phyloP scores from a whole-genome alignment of 2,888 invertebrate genomes.

The Acleris laterana region DNA sequence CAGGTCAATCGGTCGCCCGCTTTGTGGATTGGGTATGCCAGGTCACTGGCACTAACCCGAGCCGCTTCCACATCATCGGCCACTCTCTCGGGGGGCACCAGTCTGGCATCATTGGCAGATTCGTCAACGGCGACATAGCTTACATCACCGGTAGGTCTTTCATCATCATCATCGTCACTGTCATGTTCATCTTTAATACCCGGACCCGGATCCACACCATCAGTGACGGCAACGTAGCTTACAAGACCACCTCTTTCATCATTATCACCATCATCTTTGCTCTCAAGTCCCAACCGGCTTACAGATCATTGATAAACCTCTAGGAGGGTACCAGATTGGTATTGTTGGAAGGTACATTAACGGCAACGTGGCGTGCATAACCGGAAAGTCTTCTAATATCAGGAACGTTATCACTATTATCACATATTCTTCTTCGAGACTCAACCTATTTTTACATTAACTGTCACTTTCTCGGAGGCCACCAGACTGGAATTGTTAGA shows the following conservation, averaged over 20 bases:
- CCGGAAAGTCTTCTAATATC: constrained; percentile 14
- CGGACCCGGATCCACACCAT: too few species aligned
- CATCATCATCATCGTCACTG: too few species aligned
- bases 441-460: too few species aligned
- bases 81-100: constrained; percentile 55
- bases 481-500: too few species aligned
- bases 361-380: constrained; percentile 48
- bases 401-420: too few species aligned
- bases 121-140: constrained; percentile 43
- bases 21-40: constrained; percentile 51
- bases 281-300: constrained; percentile 36
- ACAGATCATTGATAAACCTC: constrained; percentile 52
- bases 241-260: too few species aligned
- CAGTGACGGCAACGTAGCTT: too few species aligned
- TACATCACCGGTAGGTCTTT: constrained; percentile 44
- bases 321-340: constrained; percentile 53
- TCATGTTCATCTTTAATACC: too few species aligned
- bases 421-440: too few species aligned
- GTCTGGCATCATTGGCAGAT: constrained; percentile 51
- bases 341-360: constrained; percentile 48
- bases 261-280: too few species aligned
- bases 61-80: constrained; percentile 48
- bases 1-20: constrained; percentile 49
- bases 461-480: too few species aligned
- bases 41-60: constrained; percentile 39